These are phyloP conservation scores for Drosophila cardini DNA, from an alignment of 1,140 invertebrate species.

Conservation along the genomic window DNA sequence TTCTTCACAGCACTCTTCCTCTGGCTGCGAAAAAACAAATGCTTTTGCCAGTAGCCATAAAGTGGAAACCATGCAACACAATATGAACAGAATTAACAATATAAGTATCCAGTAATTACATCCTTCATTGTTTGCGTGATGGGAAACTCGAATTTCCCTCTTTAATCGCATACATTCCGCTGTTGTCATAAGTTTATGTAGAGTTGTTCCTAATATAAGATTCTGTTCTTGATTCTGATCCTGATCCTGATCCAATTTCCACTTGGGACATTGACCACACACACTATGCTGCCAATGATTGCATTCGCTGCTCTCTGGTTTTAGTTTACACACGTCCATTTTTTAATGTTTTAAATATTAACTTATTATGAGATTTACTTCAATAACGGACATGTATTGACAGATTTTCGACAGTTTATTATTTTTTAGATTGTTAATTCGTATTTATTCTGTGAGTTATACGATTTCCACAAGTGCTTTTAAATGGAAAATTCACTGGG, in stretches of 20 bases:
- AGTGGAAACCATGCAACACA: background rate
- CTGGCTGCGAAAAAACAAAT: slow-evolving; percentile 12
- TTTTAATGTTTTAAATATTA: background rate
- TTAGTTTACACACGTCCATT: slow-evolving; percentile 15
- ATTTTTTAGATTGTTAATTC: background rate
- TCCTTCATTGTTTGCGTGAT: background rate
- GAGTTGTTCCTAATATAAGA: background rate
- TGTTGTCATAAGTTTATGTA: slow-evolving; percentile 28
- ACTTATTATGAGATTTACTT: slow-evolving; percentile 1
- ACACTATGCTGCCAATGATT: slow-evolving; percentile 21
- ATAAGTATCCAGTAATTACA: slow-evolving; percentile 2
- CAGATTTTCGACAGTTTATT: background rate
- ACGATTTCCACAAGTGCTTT: slow-evolving; percentile 3
- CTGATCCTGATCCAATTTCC: slow-evolving; percentile 13
- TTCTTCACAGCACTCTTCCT: background rate
- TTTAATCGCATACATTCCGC: slow-evolving; percentile 29
- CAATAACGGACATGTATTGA: background rate
- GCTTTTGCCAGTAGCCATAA: slow-evolving; percentile 29
- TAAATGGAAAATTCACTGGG: slow-evolving; percentile 26
- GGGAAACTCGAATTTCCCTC: slow-evolving; percentile 9
- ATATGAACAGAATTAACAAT: background rate
- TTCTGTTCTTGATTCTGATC: background rate
- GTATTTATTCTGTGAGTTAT: background rate
- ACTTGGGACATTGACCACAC: slow-evolving; percentile 29
- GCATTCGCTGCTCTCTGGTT: background rate